phyloP scores from a whole-genome alignment of 2,888 invertebrate genomes.

The Cosmopolites sordidus region DNA sequence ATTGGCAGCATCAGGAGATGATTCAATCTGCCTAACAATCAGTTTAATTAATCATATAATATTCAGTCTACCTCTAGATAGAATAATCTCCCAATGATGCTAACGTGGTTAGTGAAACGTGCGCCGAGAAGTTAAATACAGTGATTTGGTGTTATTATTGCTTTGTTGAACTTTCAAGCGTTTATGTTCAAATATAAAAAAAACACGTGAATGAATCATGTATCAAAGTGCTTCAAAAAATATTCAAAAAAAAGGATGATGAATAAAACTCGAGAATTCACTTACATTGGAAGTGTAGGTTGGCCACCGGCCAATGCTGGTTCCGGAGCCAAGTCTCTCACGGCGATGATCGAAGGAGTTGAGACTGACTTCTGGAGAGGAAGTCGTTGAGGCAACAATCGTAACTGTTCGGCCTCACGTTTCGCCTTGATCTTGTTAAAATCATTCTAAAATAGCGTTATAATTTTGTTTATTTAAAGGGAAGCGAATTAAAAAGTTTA shows the following conservation, averaged over 20 bases:
- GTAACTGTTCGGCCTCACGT: slow-evolving; percentile 54
- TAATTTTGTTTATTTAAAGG: too few relatives aligned
- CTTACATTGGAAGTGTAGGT: slow-evolving; percentile 58
- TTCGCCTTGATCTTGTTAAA: slow-evolving; percentile 66
- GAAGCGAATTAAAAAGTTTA: too few relatives aligned
- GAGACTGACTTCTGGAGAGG: slow-evolving; percentile 87
- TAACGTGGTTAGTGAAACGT: too few relatives aligned
- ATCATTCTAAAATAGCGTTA: slow-evolving; percentile 62
- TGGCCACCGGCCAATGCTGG: slow-evolving; percentile 50
- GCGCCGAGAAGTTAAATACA: too few relatives aligned
- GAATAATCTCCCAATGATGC: too few relatives aligned
- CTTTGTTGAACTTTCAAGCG: too few relatives aligned
- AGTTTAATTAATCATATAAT: too few relatives aligned
- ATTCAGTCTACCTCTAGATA: too few relatives aligned
- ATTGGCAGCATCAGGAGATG: too few relatives aligned
- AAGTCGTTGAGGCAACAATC: slow-evolving; percentile 60
- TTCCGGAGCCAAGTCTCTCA: slow-evolving; percentile 58
- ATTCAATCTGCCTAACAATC: too few relatives aligned
- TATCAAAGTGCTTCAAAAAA: slow-evolving; percentile 9
- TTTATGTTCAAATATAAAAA: too few relatives aligned
- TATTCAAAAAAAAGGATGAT: slow-evolving; percentile 1
- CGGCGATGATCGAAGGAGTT: slow-evolving; percentile 81
- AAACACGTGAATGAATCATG: slow-evolving; percentile 6
- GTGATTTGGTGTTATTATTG: too few relatives aligned
- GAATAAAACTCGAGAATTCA: slow-evolving; percentile 28